Evolutionary conservation across 2,888 invertebrate species (phyloP).

Genomic region (Troides helena): DNA sequence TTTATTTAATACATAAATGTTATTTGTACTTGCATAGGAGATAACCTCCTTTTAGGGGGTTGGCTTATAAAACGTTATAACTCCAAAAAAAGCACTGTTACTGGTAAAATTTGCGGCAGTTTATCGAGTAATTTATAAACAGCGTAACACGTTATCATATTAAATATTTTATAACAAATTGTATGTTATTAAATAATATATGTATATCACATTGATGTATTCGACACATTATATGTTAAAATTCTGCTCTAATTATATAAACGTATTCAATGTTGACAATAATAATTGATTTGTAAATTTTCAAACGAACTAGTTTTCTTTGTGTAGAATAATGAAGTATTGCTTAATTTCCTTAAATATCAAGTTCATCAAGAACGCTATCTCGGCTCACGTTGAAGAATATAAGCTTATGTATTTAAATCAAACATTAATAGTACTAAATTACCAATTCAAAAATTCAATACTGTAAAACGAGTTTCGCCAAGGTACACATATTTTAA

Average conservation of each 20-base stretch:
- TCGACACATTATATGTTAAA: no score
- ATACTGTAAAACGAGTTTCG: conserved; percentile 10
- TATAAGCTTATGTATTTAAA: conserved; percentile 24
- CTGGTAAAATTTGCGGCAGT: background rate
- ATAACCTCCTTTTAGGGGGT: background rate
- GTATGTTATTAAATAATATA: no score
- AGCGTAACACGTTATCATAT: no score
- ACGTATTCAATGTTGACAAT: background rate
- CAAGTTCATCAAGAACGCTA: conserved; percentile 13
- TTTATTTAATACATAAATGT: background rate
- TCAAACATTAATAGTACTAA: conserved; percentile 17
- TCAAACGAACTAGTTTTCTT: background rate
- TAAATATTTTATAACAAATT: no score
- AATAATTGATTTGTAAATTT: background rate
- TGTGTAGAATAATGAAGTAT: conserved; percentile 7
- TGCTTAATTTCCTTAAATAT: conserved; percentile 19
- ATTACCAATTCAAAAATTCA: conserved; percentile 17
- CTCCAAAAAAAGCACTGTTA: background rate
- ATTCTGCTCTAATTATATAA: background rate
- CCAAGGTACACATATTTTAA: background rate
- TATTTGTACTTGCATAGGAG: conserved; percentile 1
- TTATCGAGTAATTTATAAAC: no score
- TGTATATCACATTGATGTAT: no score
- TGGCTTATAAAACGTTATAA: background rate
- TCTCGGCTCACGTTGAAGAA: conserved; percentile 6